A percentile compares a stretch with the other conserved stretches of the same genome.
These are phyloP conservation scores for Platygyra sinensis DNA, from an alignment of 64 coral and sea anemone genomes.

Conservation along the genomic window DNA sequence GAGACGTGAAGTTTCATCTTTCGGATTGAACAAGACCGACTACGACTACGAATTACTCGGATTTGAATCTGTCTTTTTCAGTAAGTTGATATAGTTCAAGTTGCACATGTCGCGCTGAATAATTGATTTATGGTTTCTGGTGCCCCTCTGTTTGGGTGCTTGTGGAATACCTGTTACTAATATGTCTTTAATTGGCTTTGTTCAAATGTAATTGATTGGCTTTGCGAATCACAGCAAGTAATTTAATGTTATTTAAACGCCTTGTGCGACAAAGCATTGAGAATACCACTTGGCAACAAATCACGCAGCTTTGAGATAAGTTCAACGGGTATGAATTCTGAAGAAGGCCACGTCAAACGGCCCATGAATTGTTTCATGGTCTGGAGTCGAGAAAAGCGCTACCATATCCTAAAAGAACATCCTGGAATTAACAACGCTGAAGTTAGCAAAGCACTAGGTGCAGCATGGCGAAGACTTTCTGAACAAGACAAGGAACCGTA, in stretches of 20 bases:
- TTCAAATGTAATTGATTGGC: slow-evolving; percentile 17
- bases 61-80: background rate
- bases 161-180: slow-evolving; percentile 10
- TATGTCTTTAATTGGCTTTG: slow-evolving; percentile 51
- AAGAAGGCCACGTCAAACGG: slow-evolving; percentile 60
- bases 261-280: background rate
- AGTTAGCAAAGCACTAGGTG: slow-evolving; percentile 81
- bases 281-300: background rate
- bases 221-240: background rate
- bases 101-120: background rate
- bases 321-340: background rate
- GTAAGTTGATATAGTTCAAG: background rate
- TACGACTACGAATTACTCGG: background rate
- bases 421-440: slow-evolving; percentile 89
- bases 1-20: background rate
- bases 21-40: background rate
- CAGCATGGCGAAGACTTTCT: slow-evolving; percentile 75
- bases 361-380: slow-evolving; percentile 99
- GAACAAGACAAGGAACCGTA: slow-evolving; percentile 86
- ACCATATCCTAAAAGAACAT: slow-evolving; percentile 77
- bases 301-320: background rate
- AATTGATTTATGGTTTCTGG: slow-evolving; percentile 28
- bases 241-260: background rate
- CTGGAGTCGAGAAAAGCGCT: slow-evolving; percentile 90
- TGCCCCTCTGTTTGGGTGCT: slow-evolving; percentile 12